A percentile compares a stretch with the other conserved stretches of the same genome.
These are phyloP conservation scores for Pinna nobilis DNA, from an alignment of 1,140 invertebrate species.

Conservation along the genomic window DNA sequence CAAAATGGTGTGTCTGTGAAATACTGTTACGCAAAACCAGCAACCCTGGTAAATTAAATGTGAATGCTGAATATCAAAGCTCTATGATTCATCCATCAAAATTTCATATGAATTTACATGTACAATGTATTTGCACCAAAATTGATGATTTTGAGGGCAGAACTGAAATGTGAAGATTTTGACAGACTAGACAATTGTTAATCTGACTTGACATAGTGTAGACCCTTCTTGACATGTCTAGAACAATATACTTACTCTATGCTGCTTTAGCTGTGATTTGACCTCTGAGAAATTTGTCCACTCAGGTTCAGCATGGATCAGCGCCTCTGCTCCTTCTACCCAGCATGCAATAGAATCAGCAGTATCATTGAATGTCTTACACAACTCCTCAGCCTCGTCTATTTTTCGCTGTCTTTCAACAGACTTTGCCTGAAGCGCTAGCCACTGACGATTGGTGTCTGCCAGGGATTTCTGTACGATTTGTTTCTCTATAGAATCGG, in stretches of 20 bases:
- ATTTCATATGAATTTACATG: no score
- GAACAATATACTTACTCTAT: slow-evolving; percentile 89
- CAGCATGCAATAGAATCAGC: slow-evolving; percentile 88
- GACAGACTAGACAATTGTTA: no score
- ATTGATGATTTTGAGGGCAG: no score
- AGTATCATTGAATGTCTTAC: slow-evolving; percentile 88
- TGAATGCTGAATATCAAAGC: no score
- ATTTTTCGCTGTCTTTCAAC: slow-evolving; percentile 83
- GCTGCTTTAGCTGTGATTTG: slow-evolving; percentile 87
- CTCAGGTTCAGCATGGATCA: slow-evolving; percentile 85
- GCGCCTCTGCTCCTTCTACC: slow-evolving; percentile 87
- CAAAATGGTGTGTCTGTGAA: no score
- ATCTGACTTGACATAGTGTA: no score
- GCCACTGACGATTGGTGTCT: slow-evolving; percentile 82
- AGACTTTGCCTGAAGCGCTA: slow-evolving; percentile 81
- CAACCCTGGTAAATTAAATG: no score
- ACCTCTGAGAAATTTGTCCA: slow-evolving; percentile 86
- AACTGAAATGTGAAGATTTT: no score
- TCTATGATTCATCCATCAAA: no score
- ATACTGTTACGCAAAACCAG: no score
- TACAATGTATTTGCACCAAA: no score
- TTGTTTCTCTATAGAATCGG: slow-evolving; percentile 60
- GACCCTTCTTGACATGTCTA: no score
- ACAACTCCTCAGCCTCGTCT: slow-evolving; percentile 90
- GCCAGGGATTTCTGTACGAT: slow-evolving; percentile 59